These are phyloP conservation scores for Myodes glareolus DNA, from an alignment of 2,113 vertebrate genomes.

Conservation along the genomic window DNA sequence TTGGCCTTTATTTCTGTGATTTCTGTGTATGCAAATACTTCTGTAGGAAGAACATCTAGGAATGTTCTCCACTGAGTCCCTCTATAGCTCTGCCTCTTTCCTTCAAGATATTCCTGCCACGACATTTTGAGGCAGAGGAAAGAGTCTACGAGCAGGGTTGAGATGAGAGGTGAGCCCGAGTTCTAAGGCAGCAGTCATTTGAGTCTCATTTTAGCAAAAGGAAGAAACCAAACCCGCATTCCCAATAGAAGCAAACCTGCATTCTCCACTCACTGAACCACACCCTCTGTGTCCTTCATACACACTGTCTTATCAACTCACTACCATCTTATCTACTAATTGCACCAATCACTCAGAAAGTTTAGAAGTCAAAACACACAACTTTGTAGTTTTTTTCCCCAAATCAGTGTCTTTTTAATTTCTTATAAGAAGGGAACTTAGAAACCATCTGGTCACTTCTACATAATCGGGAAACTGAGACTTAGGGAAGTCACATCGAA, in stretches of 20 bases:
- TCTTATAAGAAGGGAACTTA: neutral
- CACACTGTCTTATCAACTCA: neutral
- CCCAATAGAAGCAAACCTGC: neutral
- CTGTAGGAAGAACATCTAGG: neutral
- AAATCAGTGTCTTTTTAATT: neutral
- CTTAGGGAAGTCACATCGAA: neutral
- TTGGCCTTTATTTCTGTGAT: neutral
- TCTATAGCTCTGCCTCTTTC: neutral
- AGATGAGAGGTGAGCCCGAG: neutral
- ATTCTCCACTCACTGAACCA: neutral
- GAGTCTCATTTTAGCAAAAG: neutral
- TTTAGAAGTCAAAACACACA: neutral
- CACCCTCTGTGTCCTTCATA: neutral
- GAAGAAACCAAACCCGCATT: neutral
- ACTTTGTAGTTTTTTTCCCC: neutral
- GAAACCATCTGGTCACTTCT: neutral
- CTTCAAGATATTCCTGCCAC: neutral
- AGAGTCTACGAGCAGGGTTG: neutral
- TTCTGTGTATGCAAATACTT: neutral
- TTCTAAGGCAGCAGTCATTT: neutral
- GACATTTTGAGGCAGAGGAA: neutral
- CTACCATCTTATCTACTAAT: neutral
- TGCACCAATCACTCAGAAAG: neutral
- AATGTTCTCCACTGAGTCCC: rapidly evolving
- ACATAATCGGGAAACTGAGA: neutral